Base-by-base conservation (phyloP, 2,113 vertebrate species). In the Pterocles gutturalis region DNA sequence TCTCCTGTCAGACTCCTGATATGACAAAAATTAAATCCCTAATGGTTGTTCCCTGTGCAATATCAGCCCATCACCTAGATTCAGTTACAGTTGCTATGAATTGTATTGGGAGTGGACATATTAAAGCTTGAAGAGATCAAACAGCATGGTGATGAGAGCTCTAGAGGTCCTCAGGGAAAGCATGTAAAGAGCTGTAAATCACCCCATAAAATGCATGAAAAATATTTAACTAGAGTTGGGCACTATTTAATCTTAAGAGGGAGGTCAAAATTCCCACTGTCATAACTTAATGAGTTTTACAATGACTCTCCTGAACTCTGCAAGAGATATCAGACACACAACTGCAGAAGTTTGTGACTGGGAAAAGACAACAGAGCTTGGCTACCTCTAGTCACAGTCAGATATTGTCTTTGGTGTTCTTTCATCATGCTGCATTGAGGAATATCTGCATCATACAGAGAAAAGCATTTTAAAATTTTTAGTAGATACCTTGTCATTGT, bases 221-320 rank as follows among this genome's bases (percentile, higher is more conserved):
- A 64, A 71, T 71, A 83, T 66, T 92, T 96, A 90, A 94, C 73
- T 81, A 92, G 11, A 55, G 41, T 70, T 77, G 13, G 38, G 26
- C 20, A 46, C 4, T 93, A 82, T 77, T 66, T 73, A 86, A 73
- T 72, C 11, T 53, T 49, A 78, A 45, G 5, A 58, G 9, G 21
- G 46, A 70, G 5, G 54, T 34, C 1, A 83, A 46, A 78, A 81
- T 87, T 96, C 16, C 31, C 71, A 16, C 15, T 84, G 15, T 79
- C 53, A 48, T 65, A 78, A 43, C 19, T 86, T 88, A 69, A 51
- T 94, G 43, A 75, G 6, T 55, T 60, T 33, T 82, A 17, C 14
- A 10, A 3, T 28, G 15, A 60, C 67, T 70, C 22, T 49, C 5
- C 21, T 48, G 43, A 78, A 84, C 9, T 6, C 14, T 79, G 31